These are phyloP conservation scores for Trichonephila inaurata DNA, from an alignment of 1,140 invertebrate genomes.

Conservation along the genomic window DNA sequence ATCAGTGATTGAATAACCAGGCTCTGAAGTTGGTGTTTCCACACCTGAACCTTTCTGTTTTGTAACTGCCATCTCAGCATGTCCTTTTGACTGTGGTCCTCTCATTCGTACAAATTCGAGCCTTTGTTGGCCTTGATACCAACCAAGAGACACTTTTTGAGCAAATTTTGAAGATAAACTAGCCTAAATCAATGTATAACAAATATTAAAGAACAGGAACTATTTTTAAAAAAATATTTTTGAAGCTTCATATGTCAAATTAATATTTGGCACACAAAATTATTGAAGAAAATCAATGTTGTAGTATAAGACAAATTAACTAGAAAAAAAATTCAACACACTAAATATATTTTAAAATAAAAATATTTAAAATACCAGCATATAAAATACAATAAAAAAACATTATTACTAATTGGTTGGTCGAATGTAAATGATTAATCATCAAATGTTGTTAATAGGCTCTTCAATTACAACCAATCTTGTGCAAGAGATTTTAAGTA, in stretches of 20 bases:
- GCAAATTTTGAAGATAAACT: conserved; percentile 96
- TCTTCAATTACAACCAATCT: too few relatives aligned
- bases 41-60: conserved; percentile 93
- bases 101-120: conserved; percentile 99
- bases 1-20: conserved; percentile 82
- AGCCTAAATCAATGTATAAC: conserved; percentile 84
- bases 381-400: too few relatives aligned
- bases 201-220: not conserved
- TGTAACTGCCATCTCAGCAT: conserved; percentile 98
- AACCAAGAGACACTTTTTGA: conserved; percentile 96
- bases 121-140: conserved; percentile 91
- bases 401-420: too few relatives aligned
- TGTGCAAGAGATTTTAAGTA: too few relatives aligned
- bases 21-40: conserved; percentile 97
- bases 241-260: not conserved
- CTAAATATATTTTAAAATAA: too few relatives aligned
- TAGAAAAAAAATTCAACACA: not conserved
- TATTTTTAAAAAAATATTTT: not conserved
- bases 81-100: conserved; percentile 96
- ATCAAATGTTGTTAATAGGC: too few relatives aligned
- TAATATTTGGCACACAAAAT: too few relatives aligned
- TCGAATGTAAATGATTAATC: too few relatives aligned
- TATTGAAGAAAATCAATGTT: not conserved
- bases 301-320: not conserved
- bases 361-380: too few relatives aligned